Percentiles rank a stretch among this genome's conserved stretches.
Conservation (phyloP, 2,797 vertebrate species). For the Carduelis carduelis region DNA sequence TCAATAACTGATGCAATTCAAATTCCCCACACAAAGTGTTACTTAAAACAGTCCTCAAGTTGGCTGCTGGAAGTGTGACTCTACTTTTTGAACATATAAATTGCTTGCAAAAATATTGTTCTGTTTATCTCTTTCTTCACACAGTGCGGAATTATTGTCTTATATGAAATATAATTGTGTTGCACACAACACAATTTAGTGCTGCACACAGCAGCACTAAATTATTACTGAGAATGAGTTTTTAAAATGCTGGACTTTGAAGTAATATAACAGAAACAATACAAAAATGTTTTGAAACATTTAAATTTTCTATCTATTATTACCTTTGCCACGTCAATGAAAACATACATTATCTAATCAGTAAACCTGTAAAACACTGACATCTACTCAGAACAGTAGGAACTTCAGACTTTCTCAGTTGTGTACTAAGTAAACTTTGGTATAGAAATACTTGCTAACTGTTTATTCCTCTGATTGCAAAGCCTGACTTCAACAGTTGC, state of each 20-base stretch:
- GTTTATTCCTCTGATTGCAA: slow-evolving; percentile 53
- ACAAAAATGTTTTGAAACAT: slow-evolving; percentile 15
- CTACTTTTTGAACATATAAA: neutral
- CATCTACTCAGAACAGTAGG: slow-evolving; percentile 51
- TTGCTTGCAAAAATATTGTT: neutral
- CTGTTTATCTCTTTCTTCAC: neutral
- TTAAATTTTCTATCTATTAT: neutral
- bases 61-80: neutral
- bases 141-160: neutral
- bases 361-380: slow-evolving; percentile 54
- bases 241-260: neutral
- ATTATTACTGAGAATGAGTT: neutral
- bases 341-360: slow-evolving; percentile 56
- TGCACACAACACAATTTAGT: neutral
- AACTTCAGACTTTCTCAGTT: slow-evolving; percentile 58
- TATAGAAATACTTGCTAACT: slow-evolving; percentile 59
- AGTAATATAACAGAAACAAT: neutral
- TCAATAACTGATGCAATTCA: neutral
- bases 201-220: neutral
- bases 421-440: slow-evolving; percentile 31
- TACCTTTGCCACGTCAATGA: slow-evolving; percentile 32
- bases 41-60: neutral
- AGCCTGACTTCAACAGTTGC: slow-evolving; percentile 64
- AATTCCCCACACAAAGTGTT: neutral
- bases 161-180: neutral